These are phyloP conservation scores for Corythoichthys haematopterus DNA, from an alignment of 2,113 vertebrate genomes.

Conservation along the genomic window DNA sequence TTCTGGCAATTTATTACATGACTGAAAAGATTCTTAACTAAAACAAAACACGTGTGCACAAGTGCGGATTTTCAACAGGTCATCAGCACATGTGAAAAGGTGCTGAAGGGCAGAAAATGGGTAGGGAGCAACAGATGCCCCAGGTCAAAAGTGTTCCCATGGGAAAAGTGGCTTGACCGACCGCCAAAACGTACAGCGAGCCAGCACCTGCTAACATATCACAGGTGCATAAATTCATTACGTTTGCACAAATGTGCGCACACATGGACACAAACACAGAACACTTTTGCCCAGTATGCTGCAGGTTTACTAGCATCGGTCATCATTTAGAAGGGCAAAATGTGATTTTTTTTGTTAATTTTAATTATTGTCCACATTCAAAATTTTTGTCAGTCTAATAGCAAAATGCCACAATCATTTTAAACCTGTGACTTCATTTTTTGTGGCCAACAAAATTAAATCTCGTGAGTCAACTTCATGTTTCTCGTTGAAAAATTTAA, in stretches of 20 bases:
- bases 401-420: too few relatives aligned
- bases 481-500: too few relatives aligned
- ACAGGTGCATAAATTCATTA: conserved; percentile 6
- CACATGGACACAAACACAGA: neutral
- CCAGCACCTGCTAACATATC: conserved; percentile 8
- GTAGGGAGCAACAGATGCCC: conserved; percentile 1
- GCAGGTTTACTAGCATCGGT: neutral
- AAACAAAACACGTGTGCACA: neutral
- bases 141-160: neutral
- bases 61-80: neutral
- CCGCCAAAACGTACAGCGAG: conserved; percentile 6
- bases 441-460: too few relatives aligned
- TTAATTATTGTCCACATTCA: too few relatives aligned
- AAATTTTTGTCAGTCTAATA: too few relatives aligned
- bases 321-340: neutral
- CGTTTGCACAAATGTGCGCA: neutral
- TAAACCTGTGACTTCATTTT: too few relatives aligned
- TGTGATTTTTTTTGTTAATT: neutral
- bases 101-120: conserved; percentile 7
- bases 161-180: neutral
- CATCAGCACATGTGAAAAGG: conserved; percentile 2
- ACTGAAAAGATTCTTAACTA: too few relatives aligned
- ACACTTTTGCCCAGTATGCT: neutral
- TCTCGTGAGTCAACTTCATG: too few relatives aligned
- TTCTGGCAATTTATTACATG: too few relatives aligned